Conservation (phyloP, 2,113 vertebrate species). For the Phyllostomus discolor region DNA sequence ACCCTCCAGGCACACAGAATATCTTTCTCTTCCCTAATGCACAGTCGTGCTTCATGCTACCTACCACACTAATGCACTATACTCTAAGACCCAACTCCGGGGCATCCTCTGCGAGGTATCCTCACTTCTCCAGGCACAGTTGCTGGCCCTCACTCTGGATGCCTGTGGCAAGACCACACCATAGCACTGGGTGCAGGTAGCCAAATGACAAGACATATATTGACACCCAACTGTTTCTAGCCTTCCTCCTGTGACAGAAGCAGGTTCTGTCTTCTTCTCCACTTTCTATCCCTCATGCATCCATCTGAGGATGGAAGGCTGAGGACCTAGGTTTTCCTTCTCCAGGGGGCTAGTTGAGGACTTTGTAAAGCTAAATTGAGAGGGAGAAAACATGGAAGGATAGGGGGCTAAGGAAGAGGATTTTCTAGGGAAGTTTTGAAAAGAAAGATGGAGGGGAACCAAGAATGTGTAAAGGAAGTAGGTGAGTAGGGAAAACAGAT, state of each 20-base stretch:
- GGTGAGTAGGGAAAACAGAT: neutral
- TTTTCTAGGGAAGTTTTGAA: neutral
- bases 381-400: neutral
- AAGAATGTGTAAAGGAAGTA: neutral
- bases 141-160: neutral
- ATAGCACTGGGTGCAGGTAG: neutral
- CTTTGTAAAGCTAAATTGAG: neutral
- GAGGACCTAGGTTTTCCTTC: neutral
- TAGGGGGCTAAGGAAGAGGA: neutral
- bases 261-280: neutral
- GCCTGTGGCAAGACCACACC: neutral
- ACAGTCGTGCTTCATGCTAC: neutral
- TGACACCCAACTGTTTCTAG: neutral
- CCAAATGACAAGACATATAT: neutral
- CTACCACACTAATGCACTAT: neutral
- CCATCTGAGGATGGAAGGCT: neutral
- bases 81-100: neutral
- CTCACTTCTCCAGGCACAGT: neutral
- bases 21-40: neutral
- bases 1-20: neutral
- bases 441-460: neutral
- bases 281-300: too few species aligned
- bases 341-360: neutral
- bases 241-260: fast-evolving
- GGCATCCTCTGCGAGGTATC: neutral